These are phyloP conservation scores for Montipora capricornis DNA, from an alignment of 64 coral and sea anemone species.

Conservation along the genomic window DNA sequence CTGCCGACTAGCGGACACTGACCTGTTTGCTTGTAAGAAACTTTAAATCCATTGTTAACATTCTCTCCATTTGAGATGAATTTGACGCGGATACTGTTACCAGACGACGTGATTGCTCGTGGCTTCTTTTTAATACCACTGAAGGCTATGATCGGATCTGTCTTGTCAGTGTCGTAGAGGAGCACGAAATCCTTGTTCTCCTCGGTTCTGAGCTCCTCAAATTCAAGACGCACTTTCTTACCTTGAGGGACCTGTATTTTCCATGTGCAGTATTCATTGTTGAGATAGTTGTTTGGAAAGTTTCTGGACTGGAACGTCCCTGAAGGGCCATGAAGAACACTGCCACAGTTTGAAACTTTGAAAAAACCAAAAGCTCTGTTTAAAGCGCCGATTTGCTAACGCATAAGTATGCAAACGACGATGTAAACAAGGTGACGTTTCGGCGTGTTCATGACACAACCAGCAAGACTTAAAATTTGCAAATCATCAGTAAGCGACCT, in stretches of 20 bases:
- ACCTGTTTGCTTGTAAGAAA: slow-evolving; percentile 93
- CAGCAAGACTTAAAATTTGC: no score
- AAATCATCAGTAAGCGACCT: no score
- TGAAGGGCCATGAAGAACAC: slow-evolving; percentile 74
- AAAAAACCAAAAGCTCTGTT: not conserved
- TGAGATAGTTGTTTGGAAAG: slow-evolving; percentile 87
- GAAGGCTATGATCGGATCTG: slow-evolving; percentile 83
- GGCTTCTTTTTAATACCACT: slow-evolving; percentile 88
- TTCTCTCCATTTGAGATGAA: slow-evolving; percentile 87
- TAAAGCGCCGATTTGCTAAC: not conserved
- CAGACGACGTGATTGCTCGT: slow-evolving; percentile 88
- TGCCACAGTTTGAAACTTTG: slow-evolving; percentile 88
- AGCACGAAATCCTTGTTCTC: slow-evolving; percentile 75
- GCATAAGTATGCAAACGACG: not conserved
- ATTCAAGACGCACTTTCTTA: slow-evolving; percentile 93
- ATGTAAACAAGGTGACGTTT: no score
- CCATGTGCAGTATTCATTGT: slow-evolving; percentile 98
- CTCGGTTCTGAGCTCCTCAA: slow-evolving; percentile 87
- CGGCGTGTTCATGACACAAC: no score
- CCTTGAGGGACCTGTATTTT: slow-evolving; percentile 87
- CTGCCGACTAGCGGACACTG: not conserved
- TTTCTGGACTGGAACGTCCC: slow-evolving; percentile 89
- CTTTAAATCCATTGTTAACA: slow-evolving; percentile 87
- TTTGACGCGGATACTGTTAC: slow-evolving; percentile 83
- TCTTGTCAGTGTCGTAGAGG: slow-evolving; percentile 88